Evolutionary conservation across 92 coral and sea anemone species (phyloP).

Genomic region (Zoanthus sansibaricus): DNA sequence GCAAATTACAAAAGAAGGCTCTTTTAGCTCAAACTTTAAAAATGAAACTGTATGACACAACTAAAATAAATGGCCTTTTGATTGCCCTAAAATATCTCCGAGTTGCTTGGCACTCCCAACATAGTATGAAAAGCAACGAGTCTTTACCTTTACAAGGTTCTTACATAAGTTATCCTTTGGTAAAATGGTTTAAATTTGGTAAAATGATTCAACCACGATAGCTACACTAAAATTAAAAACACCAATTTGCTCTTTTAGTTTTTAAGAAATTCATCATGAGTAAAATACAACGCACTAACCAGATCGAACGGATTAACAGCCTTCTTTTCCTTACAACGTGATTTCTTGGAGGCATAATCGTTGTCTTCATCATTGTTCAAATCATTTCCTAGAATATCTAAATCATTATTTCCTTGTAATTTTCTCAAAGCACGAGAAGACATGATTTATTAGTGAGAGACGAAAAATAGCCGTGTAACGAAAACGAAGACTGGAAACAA

Average conservation of each 20-base stretch:
- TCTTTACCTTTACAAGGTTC: background rate
- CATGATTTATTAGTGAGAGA: background rate
- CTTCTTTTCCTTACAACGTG: slow-evolving; percentile 31
- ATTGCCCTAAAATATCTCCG: too few species aligned
- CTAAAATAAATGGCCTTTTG: background rate
- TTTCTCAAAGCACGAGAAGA: slow-evolving; percentile 48
- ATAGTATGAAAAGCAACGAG: too few species aligned
- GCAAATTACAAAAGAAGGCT: background rate
- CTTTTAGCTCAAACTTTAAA: background rate
- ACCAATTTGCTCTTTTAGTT: background rate
- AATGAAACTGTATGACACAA: background rate
- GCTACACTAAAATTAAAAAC: background rate
- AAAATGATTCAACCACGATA: background rate
- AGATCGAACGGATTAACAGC: slow-evolving; percentile 25
- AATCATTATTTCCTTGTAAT: slow-evolving; percentile 36
- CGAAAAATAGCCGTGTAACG: background rate
- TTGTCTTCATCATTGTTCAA: slow-evolving; percentile 19
- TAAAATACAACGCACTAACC: slow-evolving; percentile 5
- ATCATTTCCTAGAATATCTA: slow-evolving; percentile 6
- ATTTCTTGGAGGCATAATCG: background rate
- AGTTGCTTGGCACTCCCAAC: too few species aligned
- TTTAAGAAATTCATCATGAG: background rate
- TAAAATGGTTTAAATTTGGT: background rate
- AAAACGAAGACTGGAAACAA: slow-evolving; percentile 6
- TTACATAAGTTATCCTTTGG: background rate